A percentile compares a stretch with the other conserved stretches of the same genome.
These are phyloP conservation scores for Lasioglossum pauxillum DNA, from an alignment of 2,888 invertebrate genomes.

Conservation along the genomic window DNA sequence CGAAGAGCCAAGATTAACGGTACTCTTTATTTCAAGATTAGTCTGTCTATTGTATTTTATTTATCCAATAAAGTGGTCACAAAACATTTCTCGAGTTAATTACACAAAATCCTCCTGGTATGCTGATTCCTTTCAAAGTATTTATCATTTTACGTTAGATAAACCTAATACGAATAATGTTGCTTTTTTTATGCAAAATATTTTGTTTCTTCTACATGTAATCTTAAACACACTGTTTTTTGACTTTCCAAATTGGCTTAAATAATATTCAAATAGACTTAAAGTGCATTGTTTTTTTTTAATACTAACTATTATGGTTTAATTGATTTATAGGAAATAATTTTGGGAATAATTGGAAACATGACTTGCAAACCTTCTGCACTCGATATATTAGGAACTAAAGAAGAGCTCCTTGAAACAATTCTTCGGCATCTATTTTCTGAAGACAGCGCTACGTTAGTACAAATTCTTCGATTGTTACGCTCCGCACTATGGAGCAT, in stretches of 20 bases:
- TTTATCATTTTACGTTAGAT: background rate
- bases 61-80: slow-evolving; percentile 33
- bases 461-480: slow-evolving; percentile 90
- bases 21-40: slow-evolving; percentile 58
- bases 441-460: slow-evolving; percentile 90
- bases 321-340: slow-evolving; percentile 88
- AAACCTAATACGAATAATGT: background rate
- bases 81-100: slow-evolving; percentile 6
- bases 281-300: background rate
- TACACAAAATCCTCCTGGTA: background rate
- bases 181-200: background rate
- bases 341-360: slow-evolving; percentile 94
- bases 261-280: background rate
- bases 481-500: slow-evolving; percentile 81
- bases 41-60: slow-evolving; percentile 17
- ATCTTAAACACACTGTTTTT: background rate
- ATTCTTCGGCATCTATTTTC: slow-evolving; percentile 86
- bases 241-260: background rate
- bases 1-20: slow-evolving; percentile 87
- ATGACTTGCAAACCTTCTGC: slow-evolving; percentile 90
- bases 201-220: background rate
- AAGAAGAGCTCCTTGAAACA: slow-evolving; percentile 86
- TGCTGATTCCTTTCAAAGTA: background rate
- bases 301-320: slow-evolving; percentile 18
- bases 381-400: slow-evolving; percentile 86